A percentile compares a stretch with the other conserved stretches of the same genome.
phyloP scores from a whole-genome alignment of 2,888 invertebrate species.

The Cynaeus angustus region DNA sequence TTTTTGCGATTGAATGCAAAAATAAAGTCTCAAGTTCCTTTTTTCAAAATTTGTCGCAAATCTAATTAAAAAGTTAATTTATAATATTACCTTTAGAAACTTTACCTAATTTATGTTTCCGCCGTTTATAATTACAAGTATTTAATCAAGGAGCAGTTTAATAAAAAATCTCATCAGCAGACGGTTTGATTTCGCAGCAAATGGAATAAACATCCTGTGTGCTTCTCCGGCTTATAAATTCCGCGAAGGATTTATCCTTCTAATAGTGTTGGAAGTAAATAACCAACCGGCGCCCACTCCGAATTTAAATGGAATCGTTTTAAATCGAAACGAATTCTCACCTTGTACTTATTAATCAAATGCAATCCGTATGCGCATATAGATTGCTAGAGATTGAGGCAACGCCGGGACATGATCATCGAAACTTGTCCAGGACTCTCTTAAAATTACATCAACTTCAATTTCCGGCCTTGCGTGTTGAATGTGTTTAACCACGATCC shows the following conservation, averaged over 20 bases:
- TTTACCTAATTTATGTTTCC: no score
- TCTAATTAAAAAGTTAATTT: no score
- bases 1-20: no score
- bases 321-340: slow-evolving; percentile 25
- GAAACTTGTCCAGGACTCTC: slow-evolving; percentile 43
- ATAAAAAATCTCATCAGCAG: no score
- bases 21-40: no score
- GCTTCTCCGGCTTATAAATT: slow-evolving; percentile 23
- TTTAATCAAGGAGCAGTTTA: no score
- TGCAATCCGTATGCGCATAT: slow-evolving; percentile 50
- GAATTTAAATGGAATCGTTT: slow-evolving; percentile 48
- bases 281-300: slow-evolving; percentile 39
- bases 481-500: slow-evolving; percentile 49
- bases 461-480: slow-evolving; percentile 48
- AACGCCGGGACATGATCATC: slow-evolving; percentile 37
- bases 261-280: slow-evolving; percentile 47
- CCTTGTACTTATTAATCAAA: slow-evolving; percentile 43
- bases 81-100: no score
- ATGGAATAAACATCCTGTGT: slow-evolving; percentile 34
- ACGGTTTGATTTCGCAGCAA: slow-evolving; percentile 1
- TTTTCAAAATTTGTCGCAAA: no score
- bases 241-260: slow-evolving; percentile 38
- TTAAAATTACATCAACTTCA: slow-evolving; percentile 50
- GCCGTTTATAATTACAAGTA: no score
- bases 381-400: slow-evolving; percentile 30